Base-by-base conservation (phyloP, 2,797 vertebrate genomes). In the Eulemur albifrons region DNA sequence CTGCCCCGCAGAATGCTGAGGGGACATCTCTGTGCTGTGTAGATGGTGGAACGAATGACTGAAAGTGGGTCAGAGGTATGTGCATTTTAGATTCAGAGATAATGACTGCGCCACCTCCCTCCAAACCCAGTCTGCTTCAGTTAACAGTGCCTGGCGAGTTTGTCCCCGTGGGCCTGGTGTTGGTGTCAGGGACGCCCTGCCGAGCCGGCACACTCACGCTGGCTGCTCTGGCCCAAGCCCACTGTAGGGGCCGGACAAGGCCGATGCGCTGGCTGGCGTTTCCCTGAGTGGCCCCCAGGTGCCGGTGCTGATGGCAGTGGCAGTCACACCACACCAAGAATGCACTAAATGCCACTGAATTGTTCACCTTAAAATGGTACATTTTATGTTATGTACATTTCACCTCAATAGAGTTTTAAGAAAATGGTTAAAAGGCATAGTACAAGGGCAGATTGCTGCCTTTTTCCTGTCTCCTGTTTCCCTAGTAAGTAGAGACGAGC, bases 31-130 rank as follows among this genome's bases (percentile, higher is more conserved):
- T 30, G 15, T 6, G 35, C 45, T 1, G 0, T 2, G 13, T 5
- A 0, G 6, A 0, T 7, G 20, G 54, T 2, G 8, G 43, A 27
- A 12, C 6, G 20, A 40, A 15, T 30, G 9, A 18, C 73, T 6
- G 5, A 43, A 61, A n/a, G 43, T 4, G 4, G 59, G 17, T 25
- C 43, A 27, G 21, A 50, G 61, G 10, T 6, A 1, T 2, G 13
- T 21, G 13, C 76, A 1, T 20, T 72, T 61, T 20, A n/a, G 6
- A 48, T 11, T n/a, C 8, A 10, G 25, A 57, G 59, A 32, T 13
- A 13, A 17, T 5, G 5, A 13, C 20, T 0, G n/a, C n/a, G 15
- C 76, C 52, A 27, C 13, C 40, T 7, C 21, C 52, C n/a, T 93
- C 21, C 61, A 40, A 59, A 32, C 4, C 61, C 4, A 18, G 20